Evolutionary conservation across 1,140 invertebrate species (phyloP).

Genomic region (Solen grandis): DNA sequence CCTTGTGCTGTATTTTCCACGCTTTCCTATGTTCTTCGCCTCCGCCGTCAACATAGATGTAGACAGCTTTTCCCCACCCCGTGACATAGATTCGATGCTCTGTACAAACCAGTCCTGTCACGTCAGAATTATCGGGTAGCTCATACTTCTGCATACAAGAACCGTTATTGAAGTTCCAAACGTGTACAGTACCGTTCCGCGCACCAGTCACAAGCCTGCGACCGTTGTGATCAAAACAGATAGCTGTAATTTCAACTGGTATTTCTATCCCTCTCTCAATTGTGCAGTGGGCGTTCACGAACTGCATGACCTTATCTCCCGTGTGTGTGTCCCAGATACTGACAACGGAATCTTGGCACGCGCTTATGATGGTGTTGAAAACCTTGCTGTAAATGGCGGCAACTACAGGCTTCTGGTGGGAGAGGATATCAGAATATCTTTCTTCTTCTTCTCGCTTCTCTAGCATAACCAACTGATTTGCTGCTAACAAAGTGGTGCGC

Average conservation of each 20-base stretch:
- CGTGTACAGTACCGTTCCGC: slow-evolving; percentile 85
- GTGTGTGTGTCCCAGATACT: slow-evolving; percentile 73
- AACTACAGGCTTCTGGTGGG: slow-evolving; percentile 72
- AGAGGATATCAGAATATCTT: slow-evolving; percentile 62
- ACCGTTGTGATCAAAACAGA: slow-evolving; percentile 87
- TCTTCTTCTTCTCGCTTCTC: slow-evolving; percentile 70
- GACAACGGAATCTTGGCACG: slow-evolving; percentile 75
- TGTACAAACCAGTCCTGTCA: slow-evolving; percentile 60
- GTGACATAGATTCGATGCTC: slow-evolving; percentile 85
- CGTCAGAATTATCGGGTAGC: slow-evolving; percentile 50
- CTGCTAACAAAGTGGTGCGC: slow-evolving; percentile 65
- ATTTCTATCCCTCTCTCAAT: slow-evolving; percentile 80
- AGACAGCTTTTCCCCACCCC: slow-evolving; percentile 87
- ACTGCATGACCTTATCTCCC: slow-evolving; percentile 75
- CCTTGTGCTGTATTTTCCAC: slow-evolving; percentile 86
- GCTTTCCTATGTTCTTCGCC: slow-evolving; percentile 79
- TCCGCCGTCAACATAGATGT: slow-evolving; percentile 85
- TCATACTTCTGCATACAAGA: slow-evolving; percentile 83
- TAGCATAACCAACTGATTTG: slow-evolving; percentile 67
- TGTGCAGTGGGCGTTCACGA: slow-evolving; percentile 71
- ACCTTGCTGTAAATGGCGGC: slow-evolving; percentile 71
- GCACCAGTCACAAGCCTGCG: slow-evolving; percentile 88
- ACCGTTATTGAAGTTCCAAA: slow-evolving; percentile 91
- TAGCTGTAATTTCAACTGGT: slow-evolving; percentile 88
- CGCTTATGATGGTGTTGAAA: slow-evolving; percentile 72